Conservation (phyloP, 2,888 invertebrate species). For the Auanema sp. region DNA sequence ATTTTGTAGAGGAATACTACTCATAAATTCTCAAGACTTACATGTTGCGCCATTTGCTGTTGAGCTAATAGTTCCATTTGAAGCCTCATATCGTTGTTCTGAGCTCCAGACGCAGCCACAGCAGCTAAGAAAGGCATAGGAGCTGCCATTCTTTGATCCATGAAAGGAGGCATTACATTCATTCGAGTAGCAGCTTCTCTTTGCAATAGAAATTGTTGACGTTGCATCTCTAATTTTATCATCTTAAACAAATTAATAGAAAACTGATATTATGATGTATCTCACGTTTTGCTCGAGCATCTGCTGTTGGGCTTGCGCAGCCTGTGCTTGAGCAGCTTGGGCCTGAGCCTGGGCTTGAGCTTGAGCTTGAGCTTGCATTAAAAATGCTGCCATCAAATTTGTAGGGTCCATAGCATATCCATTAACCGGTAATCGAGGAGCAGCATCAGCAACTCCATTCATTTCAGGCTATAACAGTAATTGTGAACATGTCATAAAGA, state of each 20-base stretch:
- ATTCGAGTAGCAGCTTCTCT: constrained; percentile 4
- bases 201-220: constrained; percentile 7
- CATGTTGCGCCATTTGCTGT: constrained; percentile 10
- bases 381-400: not conserved
- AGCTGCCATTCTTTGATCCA: constrained; percentile 11
- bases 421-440: not conserved
- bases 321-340: not conserved
- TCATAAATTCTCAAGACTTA: not conserved
- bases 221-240: constrained; percentile 17
- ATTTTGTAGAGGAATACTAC: too few relatives aligned
- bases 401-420: not conserved
- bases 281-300: constrained; percentile 7
- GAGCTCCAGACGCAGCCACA: not conserved
- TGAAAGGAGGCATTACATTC: constrained; percentile 6
- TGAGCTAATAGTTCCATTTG: constrained; percentile 19
- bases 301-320: constrained; percentile 14
- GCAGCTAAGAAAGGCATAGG: not conserved
- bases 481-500: not conserved
- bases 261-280: too few relatives aligned
- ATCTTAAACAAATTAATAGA: too few relatives aligned
- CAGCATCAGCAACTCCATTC: constrained; percentile 7
- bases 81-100: constrained; percentile 4
- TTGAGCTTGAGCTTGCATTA: constrained; percentile 8
- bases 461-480: constrained; percentile 6
- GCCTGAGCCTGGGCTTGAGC: constrained; percentile 22